Evolutionary conservation across 2,888 invertebrate genomes (phyloP).

Genomic region (Clistopyga incitator): DNA sequence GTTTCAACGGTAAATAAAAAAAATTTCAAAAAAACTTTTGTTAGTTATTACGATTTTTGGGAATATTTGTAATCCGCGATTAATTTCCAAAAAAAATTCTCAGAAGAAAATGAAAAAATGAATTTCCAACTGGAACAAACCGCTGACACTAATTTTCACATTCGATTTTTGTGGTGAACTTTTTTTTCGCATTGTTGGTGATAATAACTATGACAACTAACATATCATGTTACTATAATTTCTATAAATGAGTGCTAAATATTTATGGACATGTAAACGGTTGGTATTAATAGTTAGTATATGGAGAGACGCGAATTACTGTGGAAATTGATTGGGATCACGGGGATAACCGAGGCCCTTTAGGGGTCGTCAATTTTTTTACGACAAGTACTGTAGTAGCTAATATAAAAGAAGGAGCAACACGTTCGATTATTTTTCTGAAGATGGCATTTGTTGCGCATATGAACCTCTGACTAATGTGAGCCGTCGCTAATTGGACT

Average conservation of each 20-base stretch:
- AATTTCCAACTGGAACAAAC: too few species aligned
- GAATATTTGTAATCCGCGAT: too few species aligned
- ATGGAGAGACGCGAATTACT: not conserved
- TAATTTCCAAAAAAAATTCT: too few species aligned
- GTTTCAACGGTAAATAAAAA: too few species aligned
- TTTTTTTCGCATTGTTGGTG: not conserved
- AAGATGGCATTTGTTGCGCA: not conserved
- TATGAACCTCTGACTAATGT: not conserved
- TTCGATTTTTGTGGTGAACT: not conserved
- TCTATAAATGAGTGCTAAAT: not conserved
- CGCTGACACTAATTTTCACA: not conserved
- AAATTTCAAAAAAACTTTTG: too few species aligned
- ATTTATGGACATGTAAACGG: not conserved
- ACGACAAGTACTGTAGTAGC: not conserved
- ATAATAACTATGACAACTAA: not conserved
- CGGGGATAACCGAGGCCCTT: not conserved
- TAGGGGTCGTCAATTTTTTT: conserved; percentile 20
- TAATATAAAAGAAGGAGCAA: conserved; percentile 9
- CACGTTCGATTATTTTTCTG: conserved; percentile 24
- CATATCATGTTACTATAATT: not conserved
- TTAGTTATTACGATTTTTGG: too few species aligned
- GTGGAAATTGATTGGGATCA: conserved; percentile 13
- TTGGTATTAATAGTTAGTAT: conserved; percentile 5
- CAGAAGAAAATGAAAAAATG: too few species aligned
- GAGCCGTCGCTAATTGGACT: not conserved